phyloP scores from a whole-genome alignment of 37 sponge, comb jelly and placozoan species.

The Tethya wilhelma region DNA sequence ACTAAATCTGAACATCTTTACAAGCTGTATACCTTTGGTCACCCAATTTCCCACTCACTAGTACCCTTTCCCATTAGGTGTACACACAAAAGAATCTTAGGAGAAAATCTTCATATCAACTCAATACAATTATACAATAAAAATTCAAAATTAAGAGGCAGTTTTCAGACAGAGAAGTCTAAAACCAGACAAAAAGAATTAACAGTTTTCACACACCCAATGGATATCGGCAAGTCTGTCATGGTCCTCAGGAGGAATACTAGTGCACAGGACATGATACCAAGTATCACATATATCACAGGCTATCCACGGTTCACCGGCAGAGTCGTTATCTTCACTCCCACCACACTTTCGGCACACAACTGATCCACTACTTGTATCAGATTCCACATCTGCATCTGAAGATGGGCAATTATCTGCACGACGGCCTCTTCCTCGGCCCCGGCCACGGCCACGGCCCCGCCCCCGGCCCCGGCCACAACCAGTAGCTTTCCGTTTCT shows the following conservation, averaged over 20 bases:
- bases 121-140: not conserved
- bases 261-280: slow-evolving; percentile 1
- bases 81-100: not conserved
- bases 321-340: not conserved
- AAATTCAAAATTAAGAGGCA: not conserved
- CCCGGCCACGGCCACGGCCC: not conserved
- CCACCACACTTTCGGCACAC: slow-evolving; percentile 1
- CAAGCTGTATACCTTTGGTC: not conserved
- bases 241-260: slow-evolving; percentile 2
- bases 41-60: not conserved
- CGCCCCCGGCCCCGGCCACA: not conserved
- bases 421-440: not conserved
- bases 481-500: not conserved
- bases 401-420: not conserved
- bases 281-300: slow-evolving; percentile 19
- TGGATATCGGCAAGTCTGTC: not conserved
- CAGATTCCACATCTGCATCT: slow-evolving; percentile 1
- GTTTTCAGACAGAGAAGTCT: not conserved
- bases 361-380: slow-evolving; percentile 3
- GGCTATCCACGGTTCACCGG: not conserved
- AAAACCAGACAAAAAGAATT: not conserved
- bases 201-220: slow-evolving; percentile 4
- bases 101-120: not conserved
- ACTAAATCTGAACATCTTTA: not conserved
- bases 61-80: not conserved